Conservation (phyloP, 1,140 invertebrate genomes). For the Drosophila guanche region DNA sequence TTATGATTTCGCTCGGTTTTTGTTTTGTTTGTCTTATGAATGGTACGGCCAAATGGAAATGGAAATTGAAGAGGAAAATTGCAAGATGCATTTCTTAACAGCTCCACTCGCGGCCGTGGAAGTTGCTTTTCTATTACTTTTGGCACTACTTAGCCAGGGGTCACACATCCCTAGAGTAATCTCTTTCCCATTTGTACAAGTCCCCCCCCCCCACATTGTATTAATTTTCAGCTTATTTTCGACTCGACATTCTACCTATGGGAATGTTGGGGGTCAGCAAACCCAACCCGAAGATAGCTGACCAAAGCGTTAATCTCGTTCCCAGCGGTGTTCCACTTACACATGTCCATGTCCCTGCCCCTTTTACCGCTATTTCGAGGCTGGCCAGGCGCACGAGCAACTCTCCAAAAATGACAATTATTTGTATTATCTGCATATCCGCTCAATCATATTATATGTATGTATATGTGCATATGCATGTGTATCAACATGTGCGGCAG, state of each 20-base stretch:
- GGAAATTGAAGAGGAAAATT: constrained; percentile 54
- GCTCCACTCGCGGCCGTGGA: too few relatives aligned
- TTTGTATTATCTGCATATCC: too few relatives aligned
- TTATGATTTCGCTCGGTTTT: constrained; percentile 51
- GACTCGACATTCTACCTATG: too few relatives aligned
- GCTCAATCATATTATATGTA: too few relatives aligned
- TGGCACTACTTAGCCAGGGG: too few relatives aligned
- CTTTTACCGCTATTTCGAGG: not conserved
- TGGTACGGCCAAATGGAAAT: constrained; percentile 6
- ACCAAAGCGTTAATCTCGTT: constrained; percentile 5
- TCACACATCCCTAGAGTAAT: too few relatives aligned
- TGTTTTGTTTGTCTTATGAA: constrained; percentile 3
- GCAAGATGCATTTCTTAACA: constrained; percentile 33
- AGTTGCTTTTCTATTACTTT: too few relatives aligned
- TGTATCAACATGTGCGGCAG: not conserved
- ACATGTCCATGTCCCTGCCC: constrained; percentile 16
- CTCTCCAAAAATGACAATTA: not conserved
- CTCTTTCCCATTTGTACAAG: too few relatives aligned
- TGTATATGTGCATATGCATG: not conserved
- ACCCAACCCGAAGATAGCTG: too few relatives aligned
- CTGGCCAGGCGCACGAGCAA: constrained; percentile 33
- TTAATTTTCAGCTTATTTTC: too few relatives aligned
- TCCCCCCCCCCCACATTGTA: too few relatives aligned
- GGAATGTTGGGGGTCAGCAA: too few relatives aligned
- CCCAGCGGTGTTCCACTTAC: constrained; percentile 46